phyloP scores from a whole-genome alignment of 2,888 invertebrate genomes.

The Colostygia pectinataria region DNA sequence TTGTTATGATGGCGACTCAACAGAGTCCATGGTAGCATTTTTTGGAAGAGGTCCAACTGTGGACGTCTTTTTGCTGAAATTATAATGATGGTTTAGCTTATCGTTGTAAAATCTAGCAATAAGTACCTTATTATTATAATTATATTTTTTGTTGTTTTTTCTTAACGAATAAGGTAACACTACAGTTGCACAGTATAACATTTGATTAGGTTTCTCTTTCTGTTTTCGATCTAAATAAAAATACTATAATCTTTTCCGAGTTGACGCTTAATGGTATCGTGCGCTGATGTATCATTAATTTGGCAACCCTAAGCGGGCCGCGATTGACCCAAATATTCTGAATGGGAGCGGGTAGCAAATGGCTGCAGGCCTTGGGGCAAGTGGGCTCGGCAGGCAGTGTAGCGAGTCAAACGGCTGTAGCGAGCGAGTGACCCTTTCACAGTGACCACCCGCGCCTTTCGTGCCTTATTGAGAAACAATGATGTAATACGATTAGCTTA shows the following conservation, averaged over 20 bases:
- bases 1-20: too few species aligned
- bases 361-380: slow-evolving; percentile 26
- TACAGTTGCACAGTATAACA: too few species aligned
- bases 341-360: slow-evolving; percentile 43
- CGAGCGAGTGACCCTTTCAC: slow-evolving; percentile 47
- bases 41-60: too few species aligned
- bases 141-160: too few species aligned
- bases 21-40: too few species aligned
- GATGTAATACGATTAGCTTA: slow-evolving; percentile 26
- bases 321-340: slow-evolving; percentile 62
- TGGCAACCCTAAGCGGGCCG: slow-evolving; percentile 35
- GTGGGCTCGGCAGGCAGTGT: slow-evolving; percentile 19
- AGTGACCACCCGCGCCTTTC: slow-evolving; percentile 39
- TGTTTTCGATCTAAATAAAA: too few species aligned
- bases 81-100: too few species aligned
- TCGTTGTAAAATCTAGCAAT: too few species aligned
- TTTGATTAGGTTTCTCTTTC: too few species aligned
- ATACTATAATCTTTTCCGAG: not conserved
- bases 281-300: slow-evolving; percentile 9
- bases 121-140: too few species aligned
- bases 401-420: slow-evolving; percentile 17
- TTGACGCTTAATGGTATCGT: not conserved
- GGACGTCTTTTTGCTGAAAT: too few species aligned
- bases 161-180: too few species aligned
- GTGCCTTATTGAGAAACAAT: slow-evolving; percentile 34